Conservation (phyloP, 1,140 invertebrate genomes). For the Pentalonia nigronervosa region DNA sequence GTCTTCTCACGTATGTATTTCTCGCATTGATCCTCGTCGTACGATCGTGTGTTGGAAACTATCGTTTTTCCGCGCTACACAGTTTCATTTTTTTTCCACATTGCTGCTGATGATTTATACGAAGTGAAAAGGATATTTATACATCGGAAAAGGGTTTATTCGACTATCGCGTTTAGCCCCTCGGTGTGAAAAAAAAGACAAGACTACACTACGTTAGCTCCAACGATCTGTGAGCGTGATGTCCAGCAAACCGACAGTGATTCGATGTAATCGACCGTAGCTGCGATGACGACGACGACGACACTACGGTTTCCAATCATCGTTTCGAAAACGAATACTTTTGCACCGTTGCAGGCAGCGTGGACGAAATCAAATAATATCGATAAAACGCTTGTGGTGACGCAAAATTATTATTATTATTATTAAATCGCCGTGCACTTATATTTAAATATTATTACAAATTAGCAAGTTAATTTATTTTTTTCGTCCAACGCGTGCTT, state of each 20-base stretch:
- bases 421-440: not conserved
- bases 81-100: not conserved
- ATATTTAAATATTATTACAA: not conserved
- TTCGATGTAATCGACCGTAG: slow-evolving; percentile 39
- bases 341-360: not conserved
- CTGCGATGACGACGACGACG: not conserved
- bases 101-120: not conserved
- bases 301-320: slow-evolving; percentile 22
- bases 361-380: not conserved
- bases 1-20: not conserved
- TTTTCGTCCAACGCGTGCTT: not conserved
- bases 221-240: slow-evolving; percentile 23
- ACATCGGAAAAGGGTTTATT: not conserved
- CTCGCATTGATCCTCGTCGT: not conserved
- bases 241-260: slow-evolving; percentile 39
- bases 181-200: not conserved
- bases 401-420: not conserved
- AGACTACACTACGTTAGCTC: slow-evolving; percentile 37
- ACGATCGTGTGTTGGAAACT: not conserved
- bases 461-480: not conserved
- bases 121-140: slow-evolving; percentile 2
- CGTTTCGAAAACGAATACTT: not conserved
- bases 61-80: not conserved
- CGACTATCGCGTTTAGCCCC: not conserved
- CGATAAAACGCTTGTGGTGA: not conserved